Percentiles rank a stretch among this genome's conserved stretches.
phyloP scores from a whole-genome alignment of 2,888 invertebrate genomes.

The Acronicta leporina region DNA sequence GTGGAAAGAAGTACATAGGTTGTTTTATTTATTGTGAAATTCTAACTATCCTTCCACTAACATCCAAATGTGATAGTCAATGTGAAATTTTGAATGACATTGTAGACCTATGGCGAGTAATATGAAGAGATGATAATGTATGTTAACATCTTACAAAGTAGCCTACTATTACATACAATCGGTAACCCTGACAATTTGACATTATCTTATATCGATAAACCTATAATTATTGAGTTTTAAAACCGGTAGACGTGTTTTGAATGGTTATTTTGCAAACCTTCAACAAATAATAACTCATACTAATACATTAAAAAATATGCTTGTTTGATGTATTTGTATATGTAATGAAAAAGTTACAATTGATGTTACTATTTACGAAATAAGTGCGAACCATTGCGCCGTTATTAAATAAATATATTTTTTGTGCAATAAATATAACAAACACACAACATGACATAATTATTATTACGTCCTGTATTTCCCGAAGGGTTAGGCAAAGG shows the following conservation, averaged over 20 bases:
- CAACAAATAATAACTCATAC: slow-evolving; percentile 32
- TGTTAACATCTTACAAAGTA: slow-evolving; percentile 12
- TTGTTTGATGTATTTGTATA: slow-evolving; percentile 6
- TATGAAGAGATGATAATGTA: slow-evolving; percentile 8
- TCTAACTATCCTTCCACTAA: neutral
- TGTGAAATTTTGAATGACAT: neutral
- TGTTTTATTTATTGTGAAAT: neutral
- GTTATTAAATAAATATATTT: slow-evolving; percentile 6
- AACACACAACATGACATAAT: too few relatives aligned
- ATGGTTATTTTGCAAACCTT: slow-evolving; percentile 30
- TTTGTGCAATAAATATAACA: neutral
- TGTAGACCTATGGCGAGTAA: slow-evolving; percentile 9
- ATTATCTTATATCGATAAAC: slow-evolving; percentile 35
- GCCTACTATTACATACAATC: neutral
- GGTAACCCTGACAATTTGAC: slow-evolving; percentile 38
- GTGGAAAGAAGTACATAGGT: too few relatives aligned
- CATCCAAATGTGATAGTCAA: slow-evolving; percentile 4
- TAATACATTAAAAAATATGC: slow-evolving; percentile 38
- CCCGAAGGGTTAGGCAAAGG: too few relatives aligned
- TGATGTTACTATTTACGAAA: slow-evolving; percentile 24
- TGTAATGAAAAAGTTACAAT: slow-evolving; percentile 4
- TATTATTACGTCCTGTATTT: too few relatives aligned
- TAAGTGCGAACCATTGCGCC: slow-evolving; percentile 10
- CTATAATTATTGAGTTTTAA: slow-evolving; percentile 45
- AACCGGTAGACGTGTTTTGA: slow-evolving; percentile 22